Percentiles rank a stretch among this genome's conserved stretches.
Evolutionary conservation across 2,113 vertebrate genomes (phyloP).

Genomic region (Vireo altiloquus): DNA sequence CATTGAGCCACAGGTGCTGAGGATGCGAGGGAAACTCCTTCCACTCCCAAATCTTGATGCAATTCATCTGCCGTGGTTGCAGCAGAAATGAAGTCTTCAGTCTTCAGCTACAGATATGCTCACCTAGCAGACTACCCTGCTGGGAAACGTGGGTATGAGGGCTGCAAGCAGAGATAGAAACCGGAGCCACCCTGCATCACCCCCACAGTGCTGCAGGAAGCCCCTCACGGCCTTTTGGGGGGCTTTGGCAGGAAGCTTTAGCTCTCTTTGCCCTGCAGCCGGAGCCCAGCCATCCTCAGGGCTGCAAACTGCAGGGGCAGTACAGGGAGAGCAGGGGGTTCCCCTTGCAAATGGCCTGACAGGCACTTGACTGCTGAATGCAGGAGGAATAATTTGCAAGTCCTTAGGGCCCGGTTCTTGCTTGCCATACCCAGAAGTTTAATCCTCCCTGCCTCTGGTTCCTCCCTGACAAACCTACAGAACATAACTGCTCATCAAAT

Average conservation of each 20-base stretch:
- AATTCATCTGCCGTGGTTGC: neutral
- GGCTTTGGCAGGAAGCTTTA: neutral
- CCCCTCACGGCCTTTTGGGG: accelerated
- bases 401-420: neutral
- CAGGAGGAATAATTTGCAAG: neutral
- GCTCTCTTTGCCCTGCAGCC: neutral
- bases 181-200: accelerated
- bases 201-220: accelerated
- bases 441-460: neutral
- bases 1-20: neutral
- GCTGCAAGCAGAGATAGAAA: neutral
- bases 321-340: neutral
- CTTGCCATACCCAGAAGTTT: neutral
- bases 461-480: neutral
- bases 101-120: accelerated
- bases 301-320: neutral
- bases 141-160: neutral
- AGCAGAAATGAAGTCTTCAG: neutral
- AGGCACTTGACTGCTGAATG: neutral
- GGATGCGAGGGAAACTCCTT: neutral
- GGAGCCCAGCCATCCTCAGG: accelerated
- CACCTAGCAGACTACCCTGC: neutral
- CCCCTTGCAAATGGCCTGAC: neutral
- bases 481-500: neutral
- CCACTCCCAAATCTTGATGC: neutral